These are phyloP conservation scores for Gnatocerus cornutus DNA, from an alignment of 2,888 invertebrate genomes.

Conservation along the genomic window DNA sequence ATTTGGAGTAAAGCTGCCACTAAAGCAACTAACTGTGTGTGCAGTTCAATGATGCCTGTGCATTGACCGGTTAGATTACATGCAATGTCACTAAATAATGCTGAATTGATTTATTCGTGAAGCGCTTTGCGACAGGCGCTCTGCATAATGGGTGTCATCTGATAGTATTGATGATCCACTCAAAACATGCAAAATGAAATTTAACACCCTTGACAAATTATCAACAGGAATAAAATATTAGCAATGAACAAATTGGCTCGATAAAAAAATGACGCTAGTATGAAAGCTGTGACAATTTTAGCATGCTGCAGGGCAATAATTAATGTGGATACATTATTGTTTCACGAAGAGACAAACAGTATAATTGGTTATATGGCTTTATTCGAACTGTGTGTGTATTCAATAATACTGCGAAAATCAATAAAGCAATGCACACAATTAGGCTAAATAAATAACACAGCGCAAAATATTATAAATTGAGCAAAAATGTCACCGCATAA, in stretches of 20 bases:
- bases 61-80: constrained; percentile 43
- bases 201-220: constrained; percentile 49
- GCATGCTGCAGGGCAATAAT: constrained; percentile 13
- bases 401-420: background rate
- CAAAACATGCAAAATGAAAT: constrained; percentile 53
- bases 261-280: constrained; percentile 7
- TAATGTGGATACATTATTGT: constrained; percentile 2
- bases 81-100: constrained; percentile 49
- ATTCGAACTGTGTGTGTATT: background rate
- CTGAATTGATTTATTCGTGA: constrained; percentile 50
- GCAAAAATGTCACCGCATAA: no score
- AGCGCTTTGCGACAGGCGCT: constrained; percentile 45
- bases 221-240: constrained; percentile 44
- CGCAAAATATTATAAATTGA: no score
- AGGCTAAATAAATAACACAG: no score
- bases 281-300: constrained; percentile 15
- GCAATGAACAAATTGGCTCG: constrained; percentile 37
- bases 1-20: constrained; percentile 29
- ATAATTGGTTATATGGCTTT: constrained; percentile 6
- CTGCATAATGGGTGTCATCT: constrained; percentile 51
- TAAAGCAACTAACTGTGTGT: constrained; percentile 38
- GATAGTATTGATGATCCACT: constrained; percentile 52
- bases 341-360: constrained; percentile 23
- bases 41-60: constrained; percentile 37
- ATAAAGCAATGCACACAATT: background rate